Evolutionary conservation across 2,888 invertebrate genomes (phyloP).

Genomic region (Venusia cambrica): DNA sequence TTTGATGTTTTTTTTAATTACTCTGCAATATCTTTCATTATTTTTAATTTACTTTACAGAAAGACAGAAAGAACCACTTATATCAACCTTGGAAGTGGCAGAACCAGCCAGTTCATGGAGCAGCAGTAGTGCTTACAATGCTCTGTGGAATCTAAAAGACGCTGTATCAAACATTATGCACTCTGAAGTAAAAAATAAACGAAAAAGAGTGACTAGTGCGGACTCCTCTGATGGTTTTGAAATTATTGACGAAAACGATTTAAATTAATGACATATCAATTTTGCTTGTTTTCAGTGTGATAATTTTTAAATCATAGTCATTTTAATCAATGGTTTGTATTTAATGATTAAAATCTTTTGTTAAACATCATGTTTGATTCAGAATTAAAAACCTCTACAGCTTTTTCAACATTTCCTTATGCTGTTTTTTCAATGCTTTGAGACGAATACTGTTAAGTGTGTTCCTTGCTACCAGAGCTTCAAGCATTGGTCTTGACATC

Average conservation of each 20-base stretch:
- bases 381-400: slow-evolving; percentile 59
- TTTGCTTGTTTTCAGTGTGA: slow-evolving; percentile 20
- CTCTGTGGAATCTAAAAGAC: slow-evolving; percentile 60
- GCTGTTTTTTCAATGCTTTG: slow-evolving; percentile 68
- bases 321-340: slow-evolving; percentile 18
- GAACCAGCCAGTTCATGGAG: slow-evolving; percentile 57
- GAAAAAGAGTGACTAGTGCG: slow-evolving; percentile 57
- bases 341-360: slow-evolving; percentile 26
- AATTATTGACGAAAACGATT: slow-evolving; percentile 69
- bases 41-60: slow-evolving; percentile 42
- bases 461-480: slow-evolving; percentile 70
- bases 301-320: slow-evolving; percentile 18
- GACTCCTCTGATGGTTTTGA: slow-evolving; percentile 76
- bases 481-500: slow-evolving; percentile 76
- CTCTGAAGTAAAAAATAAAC: slow-evolving; percentile 46
- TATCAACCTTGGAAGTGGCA: slow-evolving; percentile 56
- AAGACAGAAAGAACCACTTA: slow-evolving; percentile 51
- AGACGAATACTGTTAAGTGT: slow-evolving; percentile 60
- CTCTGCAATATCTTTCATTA: background rate
- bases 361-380: slow-evolving; percentile 18
- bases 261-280: slow-evolving; percentile 40
- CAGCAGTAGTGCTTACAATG: slow-evolving; percentile 59
- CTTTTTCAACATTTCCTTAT: slow-evolving; percentile 67
- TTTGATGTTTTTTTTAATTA: too few species aligned
- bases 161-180: slow-evolving; percentile 61